Base-by-base conservation (phyloP, 53 echinoderm and acorn worm genomes). In the Antedon mediterranea region DNA sequence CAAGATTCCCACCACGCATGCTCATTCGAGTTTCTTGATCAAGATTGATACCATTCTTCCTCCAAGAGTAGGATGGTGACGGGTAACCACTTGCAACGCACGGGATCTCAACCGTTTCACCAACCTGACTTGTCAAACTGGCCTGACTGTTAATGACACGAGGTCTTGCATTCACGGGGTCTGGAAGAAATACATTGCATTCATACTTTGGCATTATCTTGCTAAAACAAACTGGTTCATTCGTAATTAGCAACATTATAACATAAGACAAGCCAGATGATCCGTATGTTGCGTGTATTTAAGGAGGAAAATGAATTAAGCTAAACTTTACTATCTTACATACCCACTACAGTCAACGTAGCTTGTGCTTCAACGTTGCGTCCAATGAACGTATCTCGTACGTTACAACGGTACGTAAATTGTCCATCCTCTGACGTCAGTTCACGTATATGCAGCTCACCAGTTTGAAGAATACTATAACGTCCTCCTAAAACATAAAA, bases 391-490 rank as follows among this genome's bases (percentile, higher is more conserved):
- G 82, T 77, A 78, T 98, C 86, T 72, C 80, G 88, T 0, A 85
- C 84, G 32, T 81, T 84, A 74, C 98, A 98, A 70, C 88, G 82
- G 77, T 98, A 98, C 29, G 84, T 79, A 43, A 83, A 83, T 0
- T 81, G 79, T 4, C 57, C 81, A 44, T 98, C 98, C 34, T 84
- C 84, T 70, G 86, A 82, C 27, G 90, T 82, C 27, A 90, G 85
- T 34, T 92, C 86, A 31, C 98, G 92, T 70, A 98, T 90, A 80
- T 98, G 98, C 0, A 98, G 85, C 85, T 98, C 98, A 13, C 98
- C 98, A 11, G 85, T 88, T 0, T 89, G 89, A 71, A 98, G 72
- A 73, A 98, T 88, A 75, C 98, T 98, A 33, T 90, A 90, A 28
- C 90, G 74, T 3, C 91, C 92, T 18, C 86, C 98, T 98, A 77